Conservation (phyloP, 2,888 invertebrate species). For the Ectemnius continuus region DNA sequence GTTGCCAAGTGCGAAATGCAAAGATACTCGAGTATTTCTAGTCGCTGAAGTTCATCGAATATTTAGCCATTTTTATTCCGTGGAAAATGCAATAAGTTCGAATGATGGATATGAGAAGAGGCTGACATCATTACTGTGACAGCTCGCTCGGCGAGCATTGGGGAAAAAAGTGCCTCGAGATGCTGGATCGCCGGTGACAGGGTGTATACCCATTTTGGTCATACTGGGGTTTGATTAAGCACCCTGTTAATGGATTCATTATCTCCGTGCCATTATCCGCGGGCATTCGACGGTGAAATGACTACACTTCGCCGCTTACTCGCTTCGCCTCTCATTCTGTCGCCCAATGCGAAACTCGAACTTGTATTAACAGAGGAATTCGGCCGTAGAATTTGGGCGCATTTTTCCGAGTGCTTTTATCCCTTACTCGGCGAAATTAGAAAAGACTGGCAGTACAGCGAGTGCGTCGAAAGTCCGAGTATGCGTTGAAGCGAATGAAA, state of each 20-base stretch:
- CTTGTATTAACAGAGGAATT: too few species aligned
- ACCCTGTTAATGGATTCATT: conserved; percentile 3
- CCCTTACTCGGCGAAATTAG: too few species aligned
- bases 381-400: too few species aligned
- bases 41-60: conserved; percentile 11
- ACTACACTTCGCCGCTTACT: too few species aligned
- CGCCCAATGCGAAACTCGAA: not conserved
- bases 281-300: not conserved
- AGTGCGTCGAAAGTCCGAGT: conserved; percentile 21
- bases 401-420: too few species aligned
- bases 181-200: not conserved
- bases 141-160: not conserved
- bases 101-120: too few species aligned
- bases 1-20: too few species aligned
- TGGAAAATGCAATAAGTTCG: too few species aligned
- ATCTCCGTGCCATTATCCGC: not conserved
- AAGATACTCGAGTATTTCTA: conserved; percentile 32
- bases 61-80: conserved; percentile 28
- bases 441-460: too few species aligned
- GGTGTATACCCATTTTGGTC: not conserved
- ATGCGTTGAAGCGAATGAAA: conserved; percentile 16
- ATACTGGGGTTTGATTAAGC: conserved; percentile 3
- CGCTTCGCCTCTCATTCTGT: not conserved
- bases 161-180: not conserved
- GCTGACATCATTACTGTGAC: too few species aligned